These are phyloP conservation scores for Ptyas mucosa DNA, from an alignment of 2,113 vertebrate species.

Conservation along the genomic window DNA sequence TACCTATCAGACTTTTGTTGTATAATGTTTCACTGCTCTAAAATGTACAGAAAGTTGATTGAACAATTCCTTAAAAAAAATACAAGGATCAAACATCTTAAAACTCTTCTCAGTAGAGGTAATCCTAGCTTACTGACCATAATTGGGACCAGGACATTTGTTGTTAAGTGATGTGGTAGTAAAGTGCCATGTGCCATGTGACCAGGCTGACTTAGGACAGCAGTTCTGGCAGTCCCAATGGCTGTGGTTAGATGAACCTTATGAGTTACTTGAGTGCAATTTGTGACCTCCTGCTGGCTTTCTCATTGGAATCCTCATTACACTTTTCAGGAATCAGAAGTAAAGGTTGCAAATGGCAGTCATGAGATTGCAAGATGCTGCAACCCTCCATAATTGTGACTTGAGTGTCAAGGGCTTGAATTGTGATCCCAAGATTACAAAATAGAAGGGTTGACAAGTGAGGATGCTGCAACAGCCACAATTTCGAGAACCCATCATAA, in stretches of 20 bases:
- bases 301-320: background rate
- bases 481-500: background rate
- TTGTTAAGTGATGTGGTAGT: background rate
- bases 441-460: background rate
- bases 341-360: background rate
- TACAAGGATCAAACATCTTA: background rate
- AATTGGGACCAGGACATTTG: background rate
- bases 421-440: background rate
- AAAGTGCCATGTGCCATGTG: background rate
- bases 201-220: background rate
- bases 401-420: background rate
- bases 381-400: background rate
- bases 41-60: constrained; percentile 19
- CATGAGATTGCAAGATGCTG: background rate
- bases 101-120: background rate
- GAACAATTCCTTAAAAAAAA: background rate
- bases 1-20: background rate
- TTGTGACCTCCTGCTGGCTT: background rate
- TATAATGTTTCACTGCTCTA: background rate
- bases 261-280: background rate
- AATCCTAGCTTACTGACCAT: background rate
- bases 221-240: background rate
- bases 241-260: background rate
- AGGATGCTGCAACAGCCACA: background rate
- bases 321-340: background rate